These are phyloP conservation scores for Ibidorhyncha struthersii DNA, from an alignment of 2,113 vertebrate species.

Conservation along the genomic window DNA sequence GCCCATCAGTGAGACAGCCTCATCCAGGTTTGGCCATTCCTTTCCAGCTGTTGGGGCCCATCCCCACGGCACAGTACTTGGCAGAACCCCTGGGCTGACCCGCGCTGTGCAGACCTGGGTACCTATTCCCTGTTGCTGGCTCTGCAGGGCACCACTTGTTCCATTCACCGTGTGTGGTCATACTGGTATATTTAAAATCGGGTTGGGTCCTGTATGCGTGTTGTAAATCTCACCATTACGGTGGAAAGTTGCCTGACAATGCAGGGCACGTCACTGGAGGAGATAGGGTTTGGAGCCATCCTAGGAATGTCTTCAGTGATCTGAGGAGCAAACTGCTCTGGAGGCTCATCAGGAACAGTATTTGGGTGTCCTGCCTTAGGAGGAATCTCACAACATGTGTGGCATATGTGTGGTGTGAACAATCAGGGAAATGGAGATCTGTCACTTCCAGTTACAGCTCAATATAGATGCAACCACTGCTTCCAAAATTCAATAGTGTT, in stretches of 20 bases:
- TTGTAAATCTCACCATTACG: neutral
- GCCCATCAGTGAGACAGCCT: neutral
- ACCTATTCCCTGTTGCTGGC: neutral
- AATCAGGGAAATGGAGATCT: neutral
- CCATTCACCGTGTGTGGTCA: neutral
- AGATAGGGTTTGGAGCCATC: neutral
- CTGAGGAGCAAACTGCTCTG: neutral
- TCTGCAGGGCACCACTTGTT: neutral
- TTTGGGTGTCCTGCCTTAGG: neutral
- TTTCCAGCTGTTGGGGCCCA: neutral
- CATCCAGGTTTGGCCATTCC: neutral
- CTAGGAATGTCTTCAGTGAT: neutral
- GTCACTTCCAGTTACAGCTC: neutral
- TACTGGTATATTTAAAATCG: neutral
- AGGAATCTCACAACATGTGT: neutral
- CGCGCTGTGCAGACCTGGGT: neutral
- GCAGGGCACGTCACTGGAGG: fast-evolving
- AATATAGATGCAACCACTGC: neutral
- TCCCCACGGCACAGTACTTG: neutral
- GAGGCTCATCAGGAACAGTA: fast-evolving
- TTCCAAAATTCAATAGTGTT: neutral
- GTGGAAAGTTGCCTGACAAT: neutral
- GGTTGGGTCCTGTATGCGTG: neutral
- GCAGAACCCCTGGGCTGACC: too few relatives aligned
- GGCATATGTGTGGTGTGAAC: neutral